Base-by-base conservation (phyloP, 2,888 invertebrate genomes). In the Drosophila parthenogenetica region DNA sequence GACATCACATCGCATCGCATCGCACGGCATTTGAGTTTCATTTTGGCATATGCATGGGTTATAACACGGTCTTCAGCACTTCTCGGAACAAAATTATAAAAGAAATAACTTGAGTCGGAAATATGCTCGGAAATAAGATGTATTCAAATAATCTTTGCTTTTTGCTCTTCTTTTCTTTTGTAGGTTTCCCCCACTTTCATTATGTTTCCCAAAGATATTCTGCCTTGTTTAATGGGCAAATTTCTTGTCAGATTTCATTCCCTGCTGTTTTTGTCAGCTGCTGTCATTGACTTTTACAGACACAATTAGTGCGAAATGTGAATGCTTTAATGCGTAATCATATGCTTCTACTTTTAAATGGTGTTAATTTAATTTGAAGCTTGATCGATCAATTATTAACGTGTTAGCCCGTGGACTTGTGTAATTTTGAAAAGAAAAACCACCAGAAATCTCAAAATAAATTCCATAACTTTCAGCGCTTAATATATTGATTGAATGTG, bases 61-160 rank as follows among this genome's bases (percentile, higher is more conserved):
- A 49, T 17, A 25, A 16, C 17, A 46, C 45, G n/a, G 25, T 22
- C 55, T 45, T 22, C 55, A 39, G 39, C 29, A 43, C 46, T 25
- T 46, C 40, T 43, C 35, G n/a, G 54, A 54, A 29, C 13, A 13
- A 11, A 62, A 81, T 57, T 63, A 84, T 67, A 63, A 75, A 69
- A 63, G 68, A 61, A 70, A 80, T 68, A 77, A 60, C 81, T 86
- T 69, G 54, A 19, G 42, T 57, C 49, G 67, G 57, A 68, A 74
- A 79, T 58, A 59, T 69, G 64, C 66, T 63, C 57, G 50, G 51
- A 67, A 63, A 74, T 72, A 63, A 77, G 60, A 58, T 62, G 66
- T 72, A 69, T 79, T 75, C 25, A 79, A 69, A 69, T 66, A 62
- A 69, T 62, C 42, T 68, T 16, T 37, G 51, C 40, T 58, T 50